A percentile compares a stretch with the other conserved stretches of the same genome.
Conservation (phyloP, 2,797 vertebrate genomes). For the Lepus townsendii region DNA sequence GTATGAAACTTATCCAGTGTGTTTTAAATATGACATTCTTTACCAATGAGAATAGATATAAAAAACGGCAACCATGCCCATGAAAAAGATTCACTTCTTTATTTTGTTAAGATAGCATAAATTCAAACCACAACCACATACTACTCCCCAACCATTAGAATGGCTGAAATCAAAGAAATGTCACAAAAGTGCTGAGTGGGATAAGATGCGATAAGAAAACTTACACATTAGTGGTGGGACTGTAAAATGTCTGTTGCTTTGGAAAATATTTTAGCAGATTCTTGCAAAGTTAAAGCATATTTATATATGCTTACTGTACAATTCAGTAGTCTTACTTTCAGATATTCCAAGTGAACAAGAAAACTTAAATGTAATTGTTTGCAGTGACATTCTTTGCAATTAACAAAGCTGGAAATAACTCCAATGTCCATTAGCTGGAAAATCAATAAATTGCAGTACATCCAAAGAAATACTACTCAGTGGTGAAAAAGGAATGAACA, state of each 20-base stretch:
- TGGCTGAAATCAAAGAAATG: slow-evolving; percentile 20
- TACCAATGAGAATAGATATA: not conserved
- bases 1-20: too few species aligned
- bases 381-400: not conserved
- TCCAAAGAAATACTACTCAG: not conserved
- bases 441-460: not conserved
- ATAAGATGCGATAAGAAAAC: not conserved
- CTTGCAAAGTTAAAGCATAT: not conserved
- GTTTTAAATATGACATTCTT: too few species aligned
- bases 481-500: not conserved
- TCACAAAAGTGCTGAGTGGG: not conserved
- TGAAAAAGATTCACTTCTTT: not conserved
- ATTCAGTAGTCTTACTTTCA: not conserved
- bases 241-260: not conserved
- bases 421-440: not conserved
- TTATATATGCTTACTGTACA: not conserved
- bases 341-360: not conserved
- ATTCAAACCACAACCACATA: not conserved
- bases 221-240: not conserved
- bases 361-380: not conserved
- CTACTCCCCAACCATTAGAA: not conserved
- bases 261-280: not conserved
- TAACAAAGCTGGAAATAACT: not conserved
- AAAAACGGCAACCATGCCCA: not conserved
- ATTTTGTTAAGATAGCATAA: not conserved